These are phyloP conservation scores for Serrognathus titanus DNA, from an alignment of 2,888 invertebrate species.

Conservation along the genomic window DNA sequence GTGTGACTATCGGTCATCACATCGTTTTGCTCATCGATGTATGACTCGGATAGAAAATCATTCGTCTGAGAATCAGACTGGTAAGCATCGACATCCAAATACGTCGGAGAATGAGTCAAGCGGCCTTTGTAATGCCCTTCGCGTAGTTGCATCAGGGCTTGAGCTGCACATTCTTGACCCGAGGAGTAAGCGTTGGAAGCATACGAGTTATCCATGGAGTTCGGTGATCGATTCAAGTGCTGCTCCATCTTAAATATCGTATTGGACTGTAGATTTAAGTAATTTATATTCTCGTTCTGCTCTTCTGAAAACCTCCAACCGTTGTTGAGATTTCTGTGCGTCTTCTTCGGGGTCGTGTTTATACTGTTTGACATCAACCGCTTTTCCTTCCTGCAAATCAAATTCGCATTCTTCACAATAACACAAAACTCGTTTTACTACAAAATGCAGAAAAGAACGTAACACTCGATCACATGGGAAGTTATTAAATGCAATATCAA, in stretches of 20 bases:
- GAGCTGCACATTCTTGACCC: conserved; percentile 9
- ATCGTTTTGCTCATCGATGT: conserved; percentile 8
- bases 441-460: too few species aligned
- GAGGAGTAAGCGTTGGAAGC: background rate
- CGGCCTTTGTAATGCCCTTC: background rate
- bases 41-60: conserved; percentile 6
- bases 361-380: conserved; percentile 4
- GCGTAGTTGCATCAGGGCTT: conserved; percentile 13
- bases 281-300: conserved; percentile 15
- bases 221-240: conserved; percentile 2
- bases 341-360: conserved; percentile 16
- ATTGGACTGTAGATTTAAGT: conserved; percentile 5
- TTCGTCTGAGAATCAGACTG: conserved; percentile 13
- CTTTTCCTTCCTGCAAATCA: conserved; percentile 11
- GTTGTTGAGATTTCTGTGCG: conserved; percentile 13
- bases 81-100: conserved; percentile 7
- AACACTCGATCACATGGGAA: background rate
- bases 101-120: background rate
- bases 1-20: conserved; percentile 3
- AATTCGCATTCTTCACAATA: background rate
- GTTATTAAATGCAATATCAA: background rate
- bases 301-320: conserved; percentile 12
- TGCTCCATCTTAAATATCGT: conserved; percentile 7
- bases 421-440: background rate
- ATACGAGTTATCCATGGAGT: background rate